Evolutionary conservation across 2,888 invertebrate species (phyloP), one percentile per base, ranked within the genome.

Genomic region (Mimas tiliae): DNA sequence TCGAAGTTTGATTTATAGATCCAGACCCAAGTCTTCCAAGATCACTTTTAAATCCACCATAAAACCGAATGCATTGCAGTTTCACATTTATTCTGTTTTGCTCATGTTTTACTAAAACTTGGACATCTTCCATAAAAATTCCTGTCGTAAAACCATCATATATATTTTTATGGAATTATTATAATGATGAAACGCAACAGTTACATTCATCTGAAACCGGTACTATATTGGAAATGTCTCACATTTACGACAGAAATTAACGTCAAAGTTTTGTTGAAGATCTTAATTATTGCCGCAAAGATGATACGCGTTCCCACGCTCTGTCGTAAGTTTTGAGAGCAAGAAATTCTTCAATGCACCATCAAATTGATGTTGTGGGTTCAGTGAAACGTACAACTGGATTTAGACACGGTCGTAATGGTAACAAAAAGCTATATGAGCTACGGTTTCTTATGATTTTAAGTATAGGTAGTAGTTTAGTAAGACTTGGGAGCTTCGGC

Each of bases 291-390:
- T 42, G 66, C 27, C 16, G 38, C 27, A 34, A 52, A 62, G 63
- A 45, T 53, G 53, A 68, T 69, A 67, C 67, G 65, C 50, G 64
- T 67, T 52, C 67, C 64, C 65, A 65, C 55, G 51, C n/a, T 21
- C 58, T 64, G n/a, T 63, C 12, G 62, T 58, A 53, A 70, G 62
- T 45, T 27, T 65, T 63, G 67, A 70, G 66, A 63, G 68, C 62
- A 66, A 65, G 67, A 73, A 74, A 77, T 75, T 75, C 72, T 66
- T 77, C 76, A 76, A 76, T 78, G 73, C 70, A 72, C 66, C 67
- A 34, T 65, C 65, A 67, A 74, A 72, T 74, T 74, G 73, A 77
- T 77, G 77, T 70, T 68, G 68, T 67, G 58, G 55, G 38, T 16
- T 38, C 19, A 19, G 58, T 58, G 42, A 19, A 19, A 58, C 12